Conservation (phyloP, 2,797 vertebrate genomes). For the Siniperca scherzeri region DNA sequence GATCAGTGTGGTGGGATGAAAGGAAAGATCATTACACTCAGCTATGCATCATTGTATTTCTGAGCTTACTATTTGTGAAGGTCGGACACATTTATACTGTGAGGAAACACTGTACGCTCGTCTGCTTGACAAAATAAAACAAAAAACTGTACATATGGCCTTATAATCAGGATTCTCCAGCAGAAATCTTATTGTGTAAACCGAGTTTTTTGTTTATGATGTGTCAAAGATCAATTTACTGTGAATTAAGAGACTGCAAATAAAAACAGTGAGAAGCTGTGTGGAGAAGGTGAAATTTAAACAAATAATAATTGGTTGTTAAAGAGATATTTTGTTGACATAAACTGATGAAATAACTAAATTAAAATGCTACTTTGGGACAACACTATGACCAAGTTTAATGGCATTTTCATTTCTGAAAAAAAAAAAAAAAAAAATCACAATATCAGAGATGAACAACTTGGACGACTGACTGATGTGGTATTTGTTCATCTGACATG, state of each 20-base stretch:
- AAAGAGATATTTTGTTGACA: not conserved
- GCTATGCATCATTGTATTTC: not conserved
- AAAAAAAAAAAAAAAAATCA: no score
- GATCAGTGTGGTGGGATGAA: not conserved
- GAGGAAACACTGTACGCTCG: not conserved
- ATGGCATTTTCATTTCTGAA: not conserved
- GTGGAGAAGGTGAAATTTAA: not conserved
- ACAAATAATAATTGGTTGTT: not conserved
- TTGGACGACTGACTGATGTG: not conserved
- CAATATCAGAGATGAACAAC: not conserved
- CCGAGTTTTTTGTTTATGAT: not conserved
- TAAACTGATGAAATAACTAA: not conserved
- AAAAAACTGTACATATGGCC: not conserved
- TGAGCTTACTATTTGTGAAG: no score
- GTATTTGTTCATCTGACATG: not conserved
- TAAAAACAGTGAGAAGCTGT: not conserved
- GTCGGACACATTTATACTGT: not conserved
- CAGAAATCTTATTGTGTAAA: no score
- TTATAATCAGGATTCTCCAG: not conserved
- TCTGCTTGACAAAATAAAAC: not conserved
- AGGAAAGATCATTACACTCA: not conserved
- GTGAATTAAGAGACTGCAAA: no score
- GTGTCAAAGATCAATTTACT: not conserved
- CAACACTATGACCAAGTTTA: not conserved
- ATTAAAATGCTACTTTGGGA: not conserved